A percentile compares a stretch with the other conserved stretches of the same genome.
Conservation (phyloP, 2,113 vertebrate genomes). For the Sturnus vulgaris region DNA sequence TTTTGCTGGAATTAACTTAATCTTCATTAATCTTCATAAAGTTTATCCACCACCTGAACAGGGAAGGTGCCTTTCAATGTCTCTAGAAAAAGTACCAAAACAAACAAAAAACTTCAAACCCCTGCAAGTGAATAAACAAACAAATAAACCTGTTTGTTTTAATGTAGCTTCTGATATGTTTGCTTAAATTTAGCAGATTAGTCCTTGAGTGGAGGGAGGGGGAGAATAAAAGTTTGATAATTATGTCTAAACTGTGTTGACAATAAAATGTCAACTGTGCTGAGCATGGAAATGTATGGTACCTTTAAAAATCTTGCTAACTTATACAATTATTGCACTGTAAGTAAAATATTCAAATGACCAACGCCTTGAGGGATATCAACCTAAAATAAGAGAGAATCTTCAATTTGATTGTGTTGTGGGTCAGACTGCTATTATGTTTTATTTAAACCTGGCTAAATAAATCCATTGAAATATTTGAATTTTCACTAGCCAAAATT, state of each 20-base stretch:
- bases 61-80: background rate
- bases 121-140: no score
- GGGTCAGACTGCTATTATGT: background rate
- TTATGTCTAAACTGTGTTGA: background rate
- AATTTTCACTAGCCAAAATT: background rate
- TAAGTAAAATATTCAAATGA: background rate
- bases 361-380: background rate
- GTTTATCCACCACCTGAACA: background rate
- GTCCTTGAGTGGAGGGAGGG: accelerated
- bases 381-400: background rate
- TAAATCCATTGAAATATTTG: background rate
- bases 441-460: background rate
- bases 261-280: background rate
- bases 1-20: background rate
- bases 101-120: background rate
- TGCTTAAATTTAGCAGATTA: background rate
- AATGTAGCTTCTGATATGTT: no score
- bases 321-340: background rate
- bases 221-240: background rate
- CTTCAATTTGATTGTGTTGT: background rate
- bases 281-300: background rate
- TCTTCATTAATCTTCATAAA: no score
- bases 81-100: background rate
- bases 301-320: background rate
- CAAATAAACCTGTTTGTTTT: background rate